A percentile compares a stretch with the other conserved stretches of the same genome.
phyloP scores from a whole-genome alignment of 2,113 vertebrate genomes.

The Propithecus coquereli region DNA sequence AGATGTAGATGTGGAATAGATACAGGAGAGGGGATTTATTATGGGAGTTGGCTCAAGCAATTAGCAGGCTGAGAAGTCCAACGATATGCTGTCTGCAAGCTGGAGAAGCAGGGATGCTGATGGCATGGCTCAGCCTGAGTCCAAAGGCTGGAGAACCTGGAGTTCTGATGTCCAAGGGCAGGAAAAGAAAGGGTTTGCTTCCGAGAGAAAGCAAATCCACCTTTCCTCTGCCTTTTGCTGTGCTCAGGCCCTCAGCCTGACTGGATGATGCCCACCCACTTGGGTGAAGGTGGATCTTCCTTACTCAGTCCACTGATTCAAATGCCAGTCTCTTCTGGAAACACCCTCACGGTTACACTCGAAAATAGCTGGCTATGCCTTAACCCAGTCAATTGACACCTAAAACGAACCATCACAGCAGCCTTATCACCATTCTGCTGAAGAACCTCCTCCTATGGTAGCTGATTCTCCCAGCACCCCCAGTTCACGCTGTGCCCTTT shows the following conservation, averaged over 20 bases:
- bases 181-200: background rate
- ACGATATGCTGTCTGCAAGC: accelerated
- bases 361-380: background rate
- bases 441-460: background rate
- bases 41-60: no score
- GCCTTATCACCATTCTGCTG: background rate
- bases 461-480: background rate
- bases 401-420: background rate
- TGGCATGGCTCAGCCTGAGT: background rate
- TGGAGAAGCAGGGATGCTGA: background rate
- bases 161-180: background rate
- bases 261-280: background rate
- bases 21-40: background rate
- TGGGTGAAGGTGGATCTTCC: background rate
- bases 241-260: no score
- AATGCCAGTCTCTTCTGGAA: background rate
- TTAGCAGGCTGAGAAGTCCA: background rate
- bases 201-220: no score
- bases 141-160: background rate
- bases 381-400: background rate
- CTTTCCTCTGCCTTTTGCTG: background rate
- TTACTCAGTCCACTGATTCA: background rate
- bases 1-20: background rate
- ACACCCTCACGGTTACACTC: background rate
- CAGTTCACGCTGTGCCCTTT: background rate